A percentile compares a stretch with the other conserved stretches of the same genome.
These are phyloP conservation scores for Boulengeromyrus knoepffleri DNA, from an alignment of 2,113 vertebrate species.

Conservation along the genomic window DNA sequence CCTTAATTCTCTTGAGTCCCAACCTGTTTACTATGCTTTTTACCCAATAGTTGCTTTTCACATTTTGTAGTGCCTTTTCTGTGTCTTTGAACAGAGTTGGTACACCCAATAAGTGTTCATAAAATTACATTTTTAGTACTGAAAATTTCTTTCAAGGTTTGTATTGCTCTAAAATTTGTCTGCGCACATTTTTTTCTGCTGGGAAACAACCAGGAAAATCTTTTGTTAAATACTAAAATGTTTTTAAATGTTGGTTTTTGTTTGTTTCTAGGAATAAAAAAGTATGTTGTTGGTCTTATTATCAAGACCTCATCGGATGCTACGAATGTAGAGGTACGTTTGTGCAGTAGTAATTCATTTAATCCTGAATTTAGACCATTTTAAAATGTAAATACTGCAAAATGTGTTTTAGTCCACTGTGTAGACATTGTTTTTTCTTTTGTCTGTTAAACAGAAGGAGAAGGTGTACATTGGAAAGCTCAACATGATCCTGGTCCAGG, in stretches of 20 bases:
- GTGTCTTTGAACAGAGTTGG: background rate
- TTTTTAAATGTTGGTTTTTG: slow-evolving; percentile 24
- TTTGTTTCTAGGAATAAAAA: slow-evolving; percentile 86
- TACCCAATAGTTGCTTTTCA: background rate
- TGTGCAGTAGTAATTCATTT: background rate
- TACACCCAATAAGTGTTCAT: background rate
- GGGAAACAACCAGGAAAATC: background rate
- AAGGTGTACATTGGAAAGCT: slow-evolving; percentile 98
- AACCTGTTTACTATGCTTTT: background rate
- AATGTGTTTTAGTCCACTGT: background rate
- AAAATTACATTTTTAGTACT: background rate
- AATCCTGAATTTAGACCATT: background rate
- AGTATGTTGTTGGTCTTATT: slow-evolving; percentile 97
- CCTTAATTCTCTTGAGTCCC: background rate
- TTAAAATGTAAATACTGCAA: background rate
- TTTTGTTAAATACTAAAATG: background rate
- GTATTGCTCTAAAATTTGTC: background rate
- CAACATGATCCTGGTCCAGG: slow-evolving; percentile 99
- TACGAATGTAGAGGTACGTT: slow-evolving; percentile 85
- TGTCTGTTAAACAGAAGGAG: slow-evolving; percentile 73
- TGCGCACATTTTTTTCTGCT: background rate
- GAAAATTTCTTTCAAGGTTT: background rate
- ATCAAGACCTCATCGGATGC: slow-evolving; percentile 99
- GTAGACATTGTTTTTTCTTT: background rate
- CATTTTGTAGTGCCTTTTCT: background rate